Base-by-base conservation (phyloP, 2,113 vertebrate species). In the Xenopus borealis region DNA sequence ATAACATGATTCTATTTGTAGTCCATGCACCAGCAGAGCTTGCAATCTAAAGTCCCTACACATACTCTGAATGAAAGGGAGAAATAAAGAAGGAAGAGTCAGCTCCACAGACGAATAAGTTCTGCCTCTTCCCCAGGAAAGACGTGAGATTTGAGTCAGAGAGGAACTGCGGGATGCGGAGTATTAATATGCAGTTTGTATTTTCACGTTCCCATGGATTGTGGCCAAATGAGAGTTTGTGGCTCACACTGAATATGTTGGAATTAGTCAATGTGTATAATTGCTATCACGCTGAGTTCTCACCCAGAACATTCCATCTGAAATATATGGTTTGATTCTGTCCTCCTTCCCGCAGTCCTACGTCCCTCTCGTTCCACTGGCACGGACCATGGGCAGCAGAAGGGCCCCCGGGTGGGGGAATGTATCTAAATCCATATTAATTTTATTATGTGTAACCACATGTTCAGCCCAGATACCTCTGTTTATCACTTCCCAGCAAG, bases 101-200 rank as follows among this genome's bases (percentile, higher is more conserved):
- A 9, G 9, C 55, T 12, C 3, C 1, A 58, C 17, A 12, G 55
- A 4, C 19, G 17, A 17, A 18, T 58, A 27, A 27, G 23, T 19
- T 18, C 18, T 20, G 4, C 57, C 58, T 13, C 1, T 12, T 20
- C 8, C 58, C 18, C 19, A 13, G 1, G 7, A 12, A 4, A 50
- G 14, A 16, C 47, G 11, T 50, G 11, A 50, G 47, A 12, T 11
- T 50, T 50, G 3, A 13, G 47, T 50, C 47, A 1, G 47, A 55
- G 53, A 45, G 10, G 71, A 14, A 72, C 47, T 27, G 46, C 52
- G 46, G 44, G 40, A 68, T 62, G 44, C 68, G 73, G 66, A 76
- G 59, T 69, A 76, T 76, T 76, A 76, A 69, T 68, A 76, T 76
- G 73, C 73, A 76, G 73, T 76, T 76, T 76, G 59, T 61, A 76